Base-by-base conservation (phyloP, 2,888 invertebrate genomes). In the Strigamia crassipes region DNA sequence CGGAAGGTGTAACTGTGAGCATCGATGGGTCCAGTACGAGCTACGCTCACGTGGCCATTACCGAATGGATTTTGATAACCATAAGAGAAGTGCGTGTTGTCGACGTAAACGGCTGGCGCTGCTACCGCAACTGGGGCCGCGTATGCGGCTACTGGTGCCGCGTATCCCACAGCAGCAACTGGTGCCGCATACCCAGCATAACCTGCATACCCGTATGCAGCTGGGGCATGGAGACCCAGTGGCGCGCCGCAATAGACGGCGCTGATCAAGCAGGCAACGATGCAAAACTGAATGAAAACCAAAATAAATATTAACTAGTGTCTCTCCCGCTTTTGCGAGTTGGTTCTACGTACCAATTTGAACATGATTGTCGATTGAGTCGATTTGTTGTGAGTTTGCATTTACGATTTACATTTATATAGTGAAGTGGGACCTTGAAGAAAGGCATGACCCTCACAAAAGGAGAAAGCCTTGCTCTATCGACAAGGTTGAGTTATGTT, bases 81-180 rank as follows among this genome's bases (percentile, higher is more conserved):
- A 27, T 80, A 80, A 23, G 80, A 42, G 31, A 80, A 80, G 46
- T 80, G 80, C 21, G 80, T 80, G 31, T 80, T 80, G 56, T 80
- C 80, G 1, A 80, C 56, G 51, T 46, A 31, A 27, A 51, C 80
- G 0, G 41, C 73, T 42, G 80, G 80, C 9, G 51, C 51, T 8
- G 80, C 80, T 0, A 78, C 78, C 9, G 42, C 78, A 41, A 42
- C 18, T 78, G 78, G 78, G 5, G 13, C 34, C 5, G 78, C 77
- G 12, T 77, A 18, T 3, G 13, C 6, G 10, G 18, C 77, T 0
- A 38, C 77, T 13, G 77, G 77, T 15, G 77, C 77, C 10, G 77
- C 77, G 31, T 77, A 27, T 27, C 23, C 31, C 5, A 23, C 78
- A 78, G 10, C 41, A 23, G 77, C 51, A 12, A 51, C 51, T 51